These are phyloP conservation scores for Eulithis prunata DNA, from an alignment of 2,888 invertebrate species.

Conservation along the genomic window DNA sequence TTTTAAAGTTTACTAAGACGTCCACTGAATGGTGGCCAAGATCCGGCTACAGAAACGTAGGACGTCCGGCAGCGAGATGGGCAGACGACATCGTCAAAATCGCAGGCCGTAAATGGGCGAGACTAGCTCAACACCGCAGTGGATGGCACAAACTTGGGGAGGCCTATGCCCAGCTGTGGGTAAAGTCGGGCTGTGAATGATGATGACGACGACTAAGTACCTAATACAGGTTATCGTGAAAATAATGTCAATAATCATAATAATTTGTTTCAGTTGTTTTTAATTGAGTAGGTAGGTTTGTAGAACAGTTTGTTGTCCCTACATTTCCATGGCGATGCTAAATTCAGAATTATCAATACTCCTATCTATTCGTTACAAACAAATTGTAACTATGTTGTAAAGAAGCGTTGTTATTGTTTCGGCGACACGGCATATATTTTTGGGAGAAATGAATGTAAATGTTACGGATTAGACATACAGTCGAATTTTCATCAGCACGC, in stretches of 20 bases:
- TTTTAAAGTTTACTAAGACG: too few relatives aligned
- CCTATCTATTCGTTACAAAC: constrained; percentile 7
- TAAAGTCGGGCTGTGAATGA: too few relatives aligned
- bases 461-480: not conserved
- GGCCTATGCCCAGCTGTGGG: too few relatives aligned
- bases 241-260: constrained; percentile 19
- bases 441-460: not conserved
- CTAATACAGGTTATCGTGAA: constrained; percentile 5
- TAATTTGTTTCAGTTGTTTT: constrained; percentile 20
- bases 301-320: constrained; percentile 15
- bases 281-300: constrained; percentile 16
- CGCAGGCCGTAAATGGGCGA: too few relatives aligned
- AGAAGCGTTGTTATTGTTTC: constrained; percentile 6
- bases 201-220: too few relatives aligned
- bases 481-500: not conserved
- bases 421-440: not conserved
- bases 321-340: constrained; percentile 31
- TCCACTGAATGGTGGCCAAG: too few relatives aligned
- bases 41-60: too few relatives aligned
- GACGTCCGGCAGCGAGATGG: too few relatives aligned
- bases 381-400: constrained; percentile 16
- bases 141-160: too few relatives aligned
- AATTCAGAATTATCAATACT: constrained; percentile 24
- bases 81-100: too few relatives aligned
- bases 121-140: too few relatives aligned